phyloP scores from a whole-genome alignment of 2,888 invertebrate species.

The Acleris laterana region DNA sequence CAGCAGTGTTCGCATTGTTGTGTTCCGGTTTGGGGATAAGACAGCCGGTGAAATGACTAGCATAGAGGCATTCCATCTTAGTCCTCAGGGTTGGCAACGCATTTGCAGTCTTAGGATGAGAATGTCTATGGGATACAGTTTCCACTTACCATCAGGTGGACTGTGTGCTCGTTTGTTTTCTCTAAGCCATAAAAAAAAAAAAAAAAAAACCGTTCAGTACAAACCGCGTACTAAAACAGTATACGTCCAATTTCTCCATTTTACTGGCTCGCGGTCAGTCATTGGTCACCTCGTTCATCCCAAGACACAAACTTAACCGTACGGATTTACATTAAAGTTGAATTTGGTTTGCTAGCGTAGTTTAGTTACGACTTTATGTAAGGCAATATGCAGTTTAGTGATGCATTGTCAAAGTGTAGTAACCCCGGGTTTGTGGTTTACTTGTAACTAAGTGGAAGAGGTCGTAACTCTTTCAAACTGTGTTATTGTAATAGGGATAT shows the following conservation, averaged over 20 bases:
- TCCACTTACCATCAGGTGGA: too few relatives aligned
- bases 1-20: too few relatives aligned
- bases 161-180: too few relatives aligned
- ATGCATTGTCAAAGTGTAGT: slow-evolving; percentile 38
- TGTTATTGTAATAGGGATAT: not conserved
- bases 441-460: not conserved
- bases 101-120: too few relatives aligned
- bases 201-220: too few relatives aligned
- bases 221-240: slow-evolving; percentile 15
- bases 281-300: too few relatives aligned
- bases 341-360: not conserved
- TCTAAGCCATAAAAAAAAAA: too few relatives aligned
- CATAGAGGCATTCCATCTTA: too few relatives aligned
- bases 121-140: too few relatives aligned
- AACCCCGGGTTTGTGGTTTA: slow-evolving; percentile 31
- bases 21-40: too few relatives aligned
- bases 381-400: slow-evolving; percentile 15
- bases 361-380: not conserved
- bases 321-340: not conserved
- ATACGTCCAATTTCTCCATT: slow-evolving; percentile 20
- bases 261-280: slow-evolving; percentile 8
- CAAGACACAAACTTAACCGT: not conserved
- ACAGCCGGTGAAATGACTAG: too few relatives aligned
- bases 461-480: not conserved
- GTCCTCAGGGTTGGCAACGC: too few relatives aligned